Base-by-base conservation (phyloP, 2,113 vertebrate genomes). In the Eptesicus fuscus region DNA sequence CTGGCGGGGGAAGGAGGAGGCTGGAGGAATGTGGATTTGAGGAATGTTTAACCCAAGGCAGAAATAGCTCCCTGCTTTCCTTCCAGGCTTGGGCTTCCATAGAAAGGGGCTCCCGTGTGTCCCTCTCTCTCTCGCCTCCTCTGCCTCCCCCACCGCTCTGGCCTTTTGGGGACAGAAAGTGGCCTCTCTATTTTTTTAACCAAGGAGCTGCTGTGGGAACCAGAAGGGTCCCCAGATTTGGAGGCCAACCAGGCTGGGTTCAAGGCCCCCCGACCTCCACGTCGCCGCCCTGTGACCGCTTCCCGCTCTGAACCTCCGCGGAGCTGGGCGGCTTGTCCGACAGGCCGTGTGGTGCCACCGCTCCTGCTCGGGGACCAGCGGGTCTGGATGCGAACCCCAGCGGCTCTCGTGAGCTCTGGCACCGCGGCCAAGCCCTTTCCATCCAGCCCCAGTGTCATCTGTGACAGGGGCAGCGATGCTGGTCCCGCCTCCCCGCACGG, bases 1-100 rank as follows among this genome's bases (percentile, higher is more conserved):
- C 44, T 30, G 77, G 76, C 49, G 7, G 67, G 91, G 42, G 25
- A 3, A 23, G 12, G 56, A 56, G 49, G 82, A 51, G 90, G 88
- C 22, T 1, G 51, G 83, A 92, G 94, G 96, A 95, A 95, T 90
- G 97, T 40, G 69, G 88, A 49, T 93, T 69, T 85, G 77, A 84
- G 92, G 90, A 95, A 95, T 96, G 94, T 92, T 95, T 85, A 96
- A 92, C 93, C 80, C 82, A 2, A 6, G 63, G 95, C 88, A 92
- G 93, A 94, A 96, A 92, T 94, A 94, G 93, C 94, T 13, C 37
- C 11, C 65, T 7, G 35, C 93, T 42, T 53, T 47, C 25, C n/a
- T 87, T 84, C 61, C 49, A 42, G 61, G 65, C 77, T 65, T 7
- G 78, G 53, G 59, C 59, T 84, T 76, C 76, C 71, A 63, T 22